Percentiles rank a stretch among this genome's conserved stretches.
These are phyloP conservation scores for Gila robusta DNA, from an alignment of 2,797 vertebrate species.

Conservation along the genomic window DNA sequence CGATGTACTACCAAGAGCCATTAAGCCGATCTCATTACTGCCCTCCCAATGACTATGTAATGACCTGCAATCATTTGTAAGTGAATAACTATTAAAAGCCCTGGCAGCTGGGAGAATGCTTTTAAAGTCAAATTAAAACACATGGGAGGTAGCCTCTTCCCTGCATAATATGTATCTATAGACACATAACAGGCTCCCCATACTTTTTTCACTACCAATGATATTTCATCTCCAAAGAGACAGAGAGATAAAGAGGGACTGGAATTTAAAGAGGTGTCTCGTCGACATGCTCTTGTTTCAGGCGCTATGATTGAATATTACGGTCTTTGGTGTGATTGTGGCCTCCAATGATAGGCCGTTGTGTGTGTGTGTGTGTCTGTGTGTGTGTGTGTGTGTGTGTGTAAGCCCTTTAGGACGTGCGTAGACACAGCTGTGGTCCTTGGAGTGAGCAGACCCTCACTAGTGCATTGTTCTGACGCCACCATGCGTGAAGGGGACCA, in stretches of 20 bases:
- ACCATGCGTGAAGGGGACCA: conserved; percentile 50
- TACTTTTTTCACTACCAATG: conserved; percentile 41
- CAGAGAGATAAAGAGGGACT: conserved; percentile 16
- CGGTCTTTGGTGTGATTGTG: conserved; percentile 30
- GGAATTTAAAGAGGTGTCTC: conserved; percentile 21
- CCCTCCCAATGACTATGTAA: conserved; percentile 97
- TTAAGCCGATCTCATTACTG: conserved; percentile 95
- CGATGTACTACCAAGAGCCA: conserved; percentile 90
- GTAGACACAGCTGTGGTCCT: conserved; percentile 40
- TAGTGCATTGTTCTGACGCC: conserved; percentile 52
- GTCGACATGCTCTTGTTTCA: conserved; percentile 56
- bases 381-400: conserved; percentile 31
- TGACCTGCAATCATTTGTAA: conserved; percentile 96
- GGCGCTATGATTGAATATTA: conserved; percentile 42
- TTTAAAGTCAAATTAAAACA: conserved; percentile 91
- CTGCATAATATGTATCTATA: conserved; percentile 85
- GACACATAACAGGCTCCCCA: conserved; percentile 70
- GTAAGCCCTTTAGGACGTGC: conserved; percentile 45
- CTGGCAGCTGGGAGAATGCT: conserved; percentile 88
- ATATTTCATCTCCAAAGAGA: conserved; percentile 56
- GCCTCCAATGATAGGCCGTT: conserved; percentile 29
- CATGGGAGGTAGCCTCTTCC: conserved; percentile 84
- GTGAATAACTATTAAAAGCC: conserved; percentile 97
- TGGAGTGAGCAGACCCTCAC: conserved; percentile 47
- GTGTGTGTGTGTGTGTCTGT: conserved; percentile 7